Evolutionary conservation across 2,797 vertebrate species (phyloP), one percentile per base, ranked within the genome.

Genomic region (Numenius phaeopus): DNA sequence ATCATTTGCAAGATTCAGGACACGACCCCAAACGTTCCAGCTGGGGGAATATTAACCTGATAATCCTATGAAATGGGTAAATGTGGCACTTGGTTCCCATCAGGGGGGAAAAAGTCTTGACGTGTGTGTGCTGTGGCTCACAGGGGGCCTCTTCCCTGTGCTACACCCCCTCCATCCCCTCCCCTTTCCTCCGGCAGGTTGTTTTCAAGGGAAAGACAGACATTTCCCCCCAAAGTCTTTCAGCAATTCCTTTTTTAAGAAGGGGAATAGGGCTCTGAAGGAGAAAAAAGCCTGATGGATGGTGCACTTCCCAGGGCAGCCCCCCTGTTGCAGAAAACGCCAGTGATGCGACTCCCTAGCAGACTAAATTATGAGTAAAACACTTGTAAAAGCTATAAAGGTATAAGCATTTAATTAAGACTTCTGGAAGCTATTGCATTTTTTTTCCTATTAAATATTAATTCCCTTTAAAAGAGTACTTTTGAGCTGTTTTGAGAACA

Each of bases 401-500:
- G 88, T 81, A 73, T 52, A 90, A 11, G 4, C 24, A 32, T 90
- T 96, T 91, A 79, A 94, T 96, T 94, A 94, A 91, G 61, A 73
- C 64, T 93, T 94, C 52, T 15, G 93, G 78, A 97, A 94, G 66
- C 29, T 93, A 46, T 17, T 81, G 85, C 54, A 13, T 71, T 94
- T 96, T 83, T 86, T 95, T 66, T 22, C 10, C 27, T 89, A 76
- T 82, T 91, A 95, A 97, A 93, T 91, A 95, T 87, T 87, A 93
- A 96, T 81, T 83, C 54, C 27, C 79, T 95, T 88, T 94, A 57
- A 95, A 95, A 96, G 64, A 93, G 42, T 62, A 49, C 64, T 97
- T 97, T 73, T 91, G 88, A 87, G 67, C 62, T 96, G 97, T 90
- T 90, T 83, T 94, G 85, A 90, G 77, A 95, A 82, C 32, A 85